Conservation (phyloP, 2,113 vertebrate species). For the Cyanocitta stelleri region DNA sequence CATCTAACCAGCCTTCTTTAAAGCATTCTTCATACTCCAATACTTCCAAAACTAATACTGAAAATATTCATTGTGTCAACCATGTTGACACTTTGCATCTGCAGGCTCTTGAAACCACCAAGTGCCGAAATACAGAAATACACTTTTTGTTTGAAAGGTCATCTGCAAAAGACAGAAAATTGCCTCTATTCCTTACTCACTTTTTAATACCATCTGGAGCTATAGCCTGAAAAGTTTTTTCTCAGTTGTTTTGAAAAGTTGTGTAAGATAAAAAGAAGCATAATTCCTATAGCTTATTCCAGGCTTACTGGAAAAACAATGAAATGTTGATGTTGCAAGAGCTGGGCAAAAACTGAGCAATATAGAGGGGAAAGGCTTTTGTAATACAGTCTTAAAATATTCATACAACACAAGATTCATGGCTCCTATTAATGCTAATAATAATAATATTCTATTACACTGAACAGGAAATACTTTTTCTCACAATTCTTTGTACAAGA, state of each 20-base stretch:
- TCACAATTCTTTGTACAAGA: background rate
- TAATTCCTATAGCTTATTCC: background rate
- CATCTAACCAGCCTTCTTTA: constrained; percentile 16
- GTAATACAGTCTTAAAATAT: background rate
- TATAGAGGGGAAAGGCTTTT: constrained; percentile 6
- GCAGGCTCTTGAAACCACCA: constrained; percentile 36
- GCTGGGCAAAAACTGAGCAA: background rate
- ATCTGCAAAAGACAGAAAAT: constrained; percentile 42
- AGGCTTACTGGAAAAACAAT: constrained; percentile 31
- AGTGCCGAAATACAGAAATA: constrained; percentile 4
- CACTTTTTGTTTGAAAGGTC: constrained; percentile 27
- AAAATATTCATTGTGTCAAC: constrained; percentile 34
- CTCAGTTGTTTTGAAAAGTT: constrained; percentile 16
- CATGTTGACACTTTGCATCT: constrained; percentile 27
- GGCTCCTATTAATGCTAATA: background rate
- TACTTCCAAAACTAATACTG: constrained; percentile 45
- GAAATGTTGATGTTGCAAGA: constrained; percentile 29
- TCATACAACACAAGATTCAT: background rate
- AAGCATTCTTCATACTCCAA: background rate
- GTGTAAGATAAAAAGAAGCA: background rate
- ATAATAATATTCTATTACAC: background rate
- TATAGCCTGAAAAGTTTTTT: background rate
- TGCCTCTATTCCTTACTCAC: background rate
- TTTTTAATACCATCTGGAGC: constrained; percentile 30
- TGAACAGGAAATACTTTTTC: background rate